Evolutionary conservation across 1,140 invertebrate species (phyloP).

Genomic region (Bombus superbus): DNA sequence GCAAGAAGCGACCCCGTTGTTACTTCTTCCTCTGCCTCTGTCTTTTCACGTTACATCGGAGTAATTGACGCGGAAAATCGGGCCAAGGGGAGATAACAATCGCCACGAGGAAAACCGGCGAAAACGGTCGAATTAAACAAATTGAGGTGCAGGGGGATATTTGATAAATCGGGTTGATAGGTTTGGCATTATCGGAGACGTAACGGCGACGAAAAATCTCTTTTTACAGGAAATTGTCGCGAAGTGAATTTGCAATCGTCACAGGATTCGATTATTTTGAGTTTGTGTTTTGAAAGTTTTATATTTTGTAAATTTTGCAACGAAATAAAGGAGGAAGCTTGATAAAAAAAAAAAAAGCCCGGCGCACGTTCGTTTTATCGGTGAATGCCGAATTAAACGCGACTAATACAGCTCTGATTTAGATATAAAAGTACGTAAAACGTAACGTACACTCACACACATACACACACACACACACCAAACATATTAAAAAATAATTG

Average conservation of each 20-base stretch:
- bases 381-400: too few relatives aligned
- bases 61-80: conserved; percentile 36
- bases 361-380: too few relatives aligned
- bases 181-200: background rate
- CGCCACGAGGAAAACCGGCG: background rate
- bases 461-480: too few relatives aligned
- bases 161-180: background rate
- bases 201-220: background rate
- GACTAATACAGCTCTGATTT: too few relatives aligned
- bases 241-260: too few relatives aligned
- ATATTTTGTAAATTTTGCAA: background rate
- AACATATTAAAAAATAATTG: background rate
- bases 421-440: background rate
- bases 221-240: too few relatives aligned
- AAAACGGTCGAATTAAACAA: background rate
- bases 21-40: conserved; percentile 11
- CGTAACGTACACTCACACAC: too few relatives aligned
- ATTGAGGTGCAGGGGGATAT: background rate
- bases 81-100: conserved; percentile 7
- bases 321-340: too few relatives aligned
- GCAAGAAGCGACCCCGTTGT: conserved; percentile 42
- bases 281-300: background rate
- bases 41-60: background rate
- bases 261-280: too few relatives aligned
- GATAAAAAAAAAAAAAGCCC: too few relatives aligned